Evolutionary conservation across 2,797 vertebrate genomes (phyloP).

Genomic region (Galaxias olidus): DNA sequence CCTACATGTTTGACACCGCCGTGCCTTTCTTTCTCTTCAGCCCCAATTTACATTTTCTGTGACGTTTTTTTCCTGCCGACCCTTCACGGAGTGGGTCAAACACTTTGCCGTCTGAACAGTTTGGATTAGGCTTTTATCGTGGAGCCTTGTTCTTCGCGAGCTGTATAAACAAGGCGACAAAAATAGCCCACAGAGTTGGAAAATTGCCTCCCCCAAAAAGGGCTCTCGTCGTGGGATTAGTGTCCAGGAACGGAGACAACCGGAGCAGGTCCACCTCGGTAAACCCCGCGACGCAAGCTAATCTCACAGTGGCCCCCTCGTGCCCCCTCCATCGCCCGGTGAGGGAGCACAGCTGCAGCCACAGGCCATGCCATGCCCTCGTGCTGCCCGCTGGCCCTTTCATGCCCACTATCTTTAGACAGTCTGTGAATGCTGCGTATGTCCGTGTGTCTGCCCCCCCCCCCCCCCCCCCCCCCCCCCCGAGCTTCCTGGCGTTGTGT

Average conservation of each 20-base stretch:
- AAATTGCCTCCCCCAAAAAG: constrained; percentile 47
- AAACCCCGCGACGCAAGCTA: constrained; percentile 56
- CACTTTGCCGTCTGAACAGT: constrained; percentile 47
- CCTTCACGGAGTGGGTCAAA: constrained; percentile 40
- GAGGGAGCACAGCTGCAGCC: constrained; percentile 57
- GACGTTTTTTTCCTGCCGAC: constrained; percentile 29
- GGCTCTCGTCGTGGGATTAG: constrained; percentile 61
- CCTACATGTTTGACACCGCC: constrained; percentile 60
- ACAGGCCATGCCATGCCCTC: too few relatives aligned
- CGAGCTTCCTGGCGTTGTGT: not conserved
- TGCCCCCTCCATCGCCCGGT: constrained; percentile 39
- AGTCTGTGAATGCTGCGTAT: constrained; percentile 26
- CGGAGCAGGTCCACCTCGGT: constrained; percentile 49
- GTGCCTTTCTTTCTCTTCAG: constrained; percentile 46
- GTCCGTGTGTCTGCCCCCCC: constrained; percentile 23
- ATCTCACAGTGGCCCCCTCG: constrained; percentile 69
- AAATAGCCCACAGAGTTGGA: constrained; percentile 9
- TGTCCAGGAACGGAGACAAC: constrained; percentile 42
- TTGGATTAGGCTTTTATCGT: constrained; percentile 37
- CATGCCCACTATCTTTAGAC: constrained; percentile 26
- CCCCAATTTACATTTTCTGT: constrained; percentile 46
- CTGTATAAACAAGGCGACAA: not conserved
- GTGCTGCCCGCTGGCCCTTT: constrained; percentile 41
- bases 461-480: not conserved
- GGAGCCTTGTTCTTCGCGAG: constrained; percentile 39